phyloP scores from a whole-genome alignment of 2,797 vertebrate genomes.

The Anas bahamensis region DNA sequence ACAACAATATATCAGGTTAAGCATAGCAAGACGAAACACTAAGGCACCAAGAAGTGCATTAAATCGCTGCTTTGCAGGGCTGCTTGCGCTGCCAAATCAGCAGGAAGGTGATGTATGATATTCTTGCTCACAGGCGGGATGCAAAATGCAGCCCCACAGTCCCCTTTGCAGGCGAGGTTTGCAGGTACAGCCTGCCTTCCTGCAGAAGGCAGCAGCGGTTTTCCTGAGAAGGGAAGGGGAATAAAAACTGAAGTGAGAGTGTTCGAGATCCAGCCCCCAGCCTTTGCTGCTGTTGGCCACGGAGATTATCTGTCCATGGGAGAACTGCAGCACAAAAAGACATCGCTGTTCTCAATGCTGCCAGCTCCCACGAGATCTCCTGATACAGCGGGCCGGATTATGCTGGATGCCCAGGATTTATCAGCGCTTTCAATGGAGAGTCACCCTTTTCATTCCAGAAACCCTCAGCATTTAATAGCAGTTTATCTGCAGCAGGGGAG shows the following conservation, averaged over 20 bases:
- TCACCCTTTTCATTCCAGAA: background rate
- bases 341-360: background rate
- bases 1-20: background rate
- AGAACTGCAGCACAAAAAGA: background rate
- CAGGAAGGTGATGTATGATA: background rate
- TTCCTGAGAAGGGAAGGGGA: background rate
- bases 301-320: background rate
- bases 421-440: background rate
- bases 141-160: background rate
- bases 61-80: background rate
- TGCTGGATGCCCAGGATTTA: background rate
- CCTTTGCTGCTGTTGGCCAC: background rate
- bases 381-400: background rate
- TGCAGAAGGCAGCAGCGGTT: background rate
- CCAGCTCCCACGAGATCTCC: constrained; percentile 14
- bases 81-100: background rate
- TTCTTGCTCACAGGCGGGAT: background rate
- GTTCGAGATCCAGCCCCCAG: background rate
- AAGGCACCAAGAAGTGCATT: background rate
- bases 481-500: background rate
- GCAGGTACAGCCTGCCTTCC: background rate
- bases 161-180: background rate
- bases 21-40: background rate
- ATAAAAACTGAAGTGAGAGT: background rate
- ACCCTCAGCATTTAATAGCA: background rate